Base-by-base conservation (phyloP, 2,888 invertebrate species). In the Macrophya annulata region DNA sequence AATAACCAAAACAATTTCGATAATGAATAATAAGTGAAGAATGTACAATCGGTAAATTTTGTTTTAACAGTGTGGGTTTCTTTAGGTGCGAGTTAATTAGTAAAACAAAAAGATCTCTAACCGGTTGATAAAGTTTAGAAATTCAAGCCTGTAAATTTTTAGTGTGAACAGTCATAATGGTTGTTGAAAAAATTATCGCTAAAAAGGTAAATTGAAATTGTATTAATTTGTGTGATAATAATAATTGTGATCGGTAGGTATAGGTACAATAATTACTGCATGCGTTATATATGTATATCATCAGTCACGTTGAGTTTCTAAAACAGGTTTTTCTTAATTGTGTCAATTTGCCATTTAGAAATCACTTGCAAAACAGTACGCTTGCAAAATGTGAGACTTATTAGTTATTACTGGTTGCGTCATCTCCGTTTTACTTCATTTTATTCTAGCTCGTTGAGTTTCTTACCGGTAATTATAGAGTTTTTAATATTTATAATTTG, bases 311-410 rank as follows among this genome's bases (percentile, higher is more conserved):
- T 55, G 15, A 1, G 15, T 8, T 77, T 77, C 8, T 77, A 15
- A 55, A 77, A 55, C 77, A 55, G 77, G 77, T 77, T 51, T 77
- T 55, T 31, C 31, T 31, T 77, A 17, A 77, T 77, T 8, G 77
- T 37, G 77, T 9, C 77, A 77, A 2, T n/a, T 55, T 37, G 55
- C 17, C 37, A 17, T 77, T 55, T 31, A 25, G 51, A 51, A 77
- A 37, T 77, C 21, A 25, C 15, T 55, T 55, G 77, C 77, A 10
- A 17, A 77, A 77, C 17, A 8, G 4, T 4, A 43, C 48, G 21
- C 5, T 76, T 62, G 76, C 76, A 76, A 76, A 76, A 48, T 62
- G 21, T 62, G 45, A 74, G 17, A 1, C 8, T 37, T 74, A 45
- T 74, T 55, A 55, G 31, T 17, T 15, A 71, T 71, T 21, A n/a